phyloP scores from a whole-genome alignment of 2,113 vertebrate genomes.

The Heloderma charlesbogerti region DNA sequence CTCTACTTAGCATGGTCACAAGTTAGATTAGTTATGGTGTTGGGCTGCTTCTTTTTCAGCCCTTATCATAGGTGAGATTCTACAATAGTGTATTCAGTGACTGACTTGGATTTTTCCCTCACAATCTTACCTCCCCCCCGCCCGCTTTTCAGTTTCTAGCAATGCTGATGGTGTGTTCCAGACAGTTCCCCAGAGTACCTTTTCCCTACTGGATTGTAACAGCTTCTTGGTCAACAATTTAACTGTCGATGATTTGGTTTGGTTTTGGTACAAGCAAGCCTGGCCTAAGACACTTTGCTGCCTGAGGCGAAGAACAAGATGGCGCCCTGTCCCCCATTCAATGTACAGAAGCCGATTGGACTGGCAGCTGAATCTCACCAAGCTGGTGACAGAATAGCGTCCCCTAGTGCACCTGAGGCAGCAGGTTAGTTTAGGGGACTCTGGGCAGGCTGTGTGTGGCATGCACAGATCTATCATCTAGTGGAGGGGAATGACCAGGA shows the following conservation, averaged over 20 bases:
- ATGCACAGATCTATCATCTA: too few relatives aligned
- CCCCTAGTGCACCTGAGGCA: too few relatives aligned
- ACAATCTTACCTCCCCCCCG: not conserved
- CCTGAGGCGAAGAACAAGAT: too few relatives aligned
- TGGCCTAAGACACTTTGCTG: too few relatives aligned
- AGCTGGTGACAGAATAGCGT: too few relatives aligned
- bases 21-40: not conserved
- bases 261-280: too few relatives aligned
- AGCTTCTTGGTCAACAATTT: not conserved
- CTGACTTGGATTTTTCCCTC: not conserved
- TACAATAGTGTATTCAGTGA: not conserved
- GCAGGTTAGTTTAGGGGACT: too few relatives aligned
- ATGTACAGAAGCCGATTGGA: too few relatives aligned
- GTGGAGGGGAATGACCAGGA: too few relatives aligned
- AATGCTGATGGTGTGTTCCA: not conserved
- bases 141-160: not conserved
- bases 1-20: conserved; percentile 1
- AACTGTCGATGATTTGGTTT: not conserved
- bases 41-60: not conserved
- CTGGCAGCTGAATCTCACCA: too few relatives aligned
- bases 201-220: not conserved
- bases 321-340: too few relatives aligned
- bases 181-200: not conserved
- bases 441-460: too few relatives aligned
- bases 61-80: not conserved